Base-by-base conservation (phyloP, 2,797 vertebrate species). In the Sarcophilus harrisii region DNA sequence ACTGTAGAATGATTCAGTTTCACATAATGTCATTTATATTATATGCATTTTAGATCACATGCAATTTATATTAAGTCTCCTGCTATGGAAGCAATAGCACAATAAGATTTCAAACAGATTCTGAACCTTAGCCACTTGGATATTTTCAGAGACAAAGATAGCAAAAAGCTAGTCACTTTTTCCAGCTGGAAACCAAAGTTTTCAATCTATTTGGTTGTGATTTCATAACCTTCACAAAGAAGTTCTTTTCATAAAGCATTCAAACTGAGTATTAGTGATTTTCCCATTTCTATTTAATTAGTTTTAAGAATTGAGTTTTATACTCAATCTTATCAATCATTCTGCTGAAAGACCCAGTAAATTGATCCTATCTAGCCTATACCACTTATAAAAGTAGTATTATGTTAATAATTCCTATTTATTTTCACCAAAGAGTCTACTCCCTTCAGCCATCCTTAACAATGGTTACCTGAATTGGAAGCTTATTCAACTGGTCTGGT, bases 1-100 rank as follows among this genome's bases (percentile, higher is more conserved):
- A 95, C 96, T 92, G 95, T 24, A 95, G 93, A 96, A 95, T 96
- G 96, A 97, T 98, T 98, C 98, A 96, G 97, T 97, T 98, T 98
- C 93, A 97, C 96, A 97, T 98, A 98, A 98, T 94, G 94, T 96
- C 98, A 98, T 98, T 98, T 98, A 97, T 95, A 97, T 96, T 92
- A 87, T 87, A 87, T 87, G 73, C 73, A 87, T 87, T 27, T 87
- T 27, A 87, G 73, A 87, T 49, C 38, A 87, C 38, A 87, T 49
- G 73, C 38, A 87, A 87, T 87, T 49, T 87, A 49, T 87, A 87
- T 45, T 45, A 62, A 97, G 96, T 98, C 92, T 55, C 98, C 95
- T 95, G 91, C 89, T 96, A 24, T 55, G 55, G 98, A 96, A 95
- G 93, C 90, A 59, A 97, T 96, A 98, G 96, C 90, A 97, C 95